phyloP scores from a whole-genome alignment of 2,113 vertebrate species.

The Xiphias gladius region DNA sequence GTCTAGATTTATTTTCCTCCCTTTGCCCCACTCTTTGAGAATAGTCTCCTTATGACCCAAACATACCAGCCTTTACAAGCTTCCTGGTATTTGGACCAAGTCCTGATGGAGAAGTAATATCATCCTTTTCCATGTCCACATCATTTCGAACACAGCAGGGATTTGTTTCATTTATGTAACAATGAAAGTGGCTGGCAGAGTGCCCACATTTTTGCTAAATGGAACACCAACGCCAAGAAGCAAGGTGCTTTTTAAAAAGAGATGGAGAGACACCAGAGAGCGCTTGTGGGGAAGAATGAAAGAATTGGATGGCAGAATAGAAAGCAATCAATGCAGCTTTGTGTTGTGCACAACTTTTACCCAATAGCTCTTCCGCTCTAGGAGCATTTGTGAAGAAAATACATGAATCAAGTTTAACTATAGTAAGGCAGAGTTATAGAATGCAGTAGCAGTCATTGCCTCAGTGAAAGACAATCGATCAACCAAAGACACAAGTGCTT shows the following conservation, averaged over 20 bases:
- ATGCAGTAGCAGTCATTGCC: conserved; percentile 43
- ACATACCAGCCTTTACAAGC: conserved; percentile 70
- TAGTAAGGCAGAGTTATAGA: conserved; percentile 50
- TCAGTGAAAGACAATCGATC: conserved; percentile 59
- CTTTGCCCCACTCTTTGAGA: conserved; percentile 51
- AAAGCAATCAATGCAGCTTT: conserved; percentile 77
- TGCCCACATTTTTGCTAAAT: conserved; percentile 73
- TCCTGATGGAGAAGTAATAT: conserved; percentile 74
- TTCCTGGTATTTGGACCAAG: conserved; percentile 60
- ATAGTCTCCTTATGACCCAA: conserved; percentile 54
- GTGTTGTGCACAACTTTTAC: conserved; percentile 68
- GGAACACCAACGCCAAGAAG: conserved; percentile 66
- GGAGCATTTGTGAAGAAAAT: conserved; percentile 60
- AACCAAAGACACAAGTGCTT: conserved; percentile 48
- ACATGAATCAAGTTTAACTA: conserved; percentile 70
- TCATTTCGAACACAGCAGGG: conserved; percentile 72
- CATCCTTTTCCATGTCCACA: conserved; percentile 77
- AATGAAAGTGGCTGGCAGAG: conserved; percentile 72
- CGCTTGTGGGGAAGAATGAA: conserved; percentile 63
- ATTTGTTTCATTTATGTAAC: conserved; percentile 81
- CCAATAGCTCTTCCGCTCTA: conserved; percentile 62
- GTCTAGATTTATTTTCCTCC: conserved; percentile 69
- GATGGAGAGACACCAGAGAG: conserved; percentile 71
- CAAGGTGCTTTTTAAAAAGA: conserved; percentile 75
- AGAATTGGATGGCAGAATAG: conserved; percentile 62